A percentile compares a stretch with the other conserved stretches of the same genome.
Conservation (phyloP, 2,797 vertebrate genomes). For the Cyclura pinguis region DNA sequence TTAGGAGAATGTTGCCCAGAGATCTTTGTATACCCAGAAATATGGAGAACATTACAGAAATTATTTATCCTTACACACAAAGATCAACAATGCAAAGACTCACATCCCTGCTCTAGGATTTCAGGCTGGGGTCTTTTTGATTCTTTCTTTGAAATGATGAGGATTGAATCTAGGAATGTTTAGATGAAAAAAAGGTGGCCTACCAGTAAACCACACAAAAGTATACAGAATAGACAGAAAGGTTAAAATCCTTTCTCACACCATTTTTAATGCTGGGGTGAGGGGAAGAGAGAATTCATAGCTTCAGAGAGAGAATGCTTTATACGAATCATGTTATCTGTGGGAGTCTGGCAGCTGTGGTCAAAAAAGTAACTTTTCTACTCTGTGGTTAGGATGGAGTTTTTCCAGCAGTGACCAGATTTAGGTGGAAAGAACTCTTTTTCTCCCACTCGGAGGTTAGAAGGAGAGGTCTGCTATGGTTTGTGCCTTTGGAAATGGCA, state of each 20-base stretch:
- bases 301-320: too few relatives aligned
- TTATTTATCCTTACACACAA: too few relatives aligned
- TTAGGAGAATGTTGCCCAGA: too few relatives aligned
- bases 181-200: background rate
- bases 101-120: background rate
- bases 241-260: background rate
- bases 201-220: background rate
- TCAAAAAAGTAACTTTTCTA: background rate
- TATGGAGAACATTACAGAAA: too few relatives aligned
- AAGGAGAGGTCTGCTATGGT: slow-evolving; percentile 48
- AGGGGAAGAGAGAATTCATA: too few relatives aligned
- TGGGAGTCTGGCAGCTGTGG: too few relatives aligned
- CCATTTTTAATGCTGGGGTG: too few relatives aligned
- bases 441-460: background rate
- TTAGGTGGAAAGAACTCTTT: slow-evolving; percentile 24
- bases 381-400: slow-evolving; percentile 8
- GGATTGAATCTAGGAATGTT: background rate
- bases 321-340: too few relatives aligned
- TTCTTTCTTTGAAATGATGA: background rate
- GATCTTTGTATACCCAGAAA: too few relatives aligned
- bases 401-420: slow-evolving; percentile 23
- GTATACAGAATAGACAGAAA: slow-evolving; percentile 54
- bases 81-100: too few relatives aligned
- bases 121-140: background rate
- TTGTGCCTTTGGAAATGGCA: slow-evolving; percentile 46